phyloP scores from a whole-genome alignment of 2,113 vertebrate species.

The Diphyllodes magnificus region DNA sequence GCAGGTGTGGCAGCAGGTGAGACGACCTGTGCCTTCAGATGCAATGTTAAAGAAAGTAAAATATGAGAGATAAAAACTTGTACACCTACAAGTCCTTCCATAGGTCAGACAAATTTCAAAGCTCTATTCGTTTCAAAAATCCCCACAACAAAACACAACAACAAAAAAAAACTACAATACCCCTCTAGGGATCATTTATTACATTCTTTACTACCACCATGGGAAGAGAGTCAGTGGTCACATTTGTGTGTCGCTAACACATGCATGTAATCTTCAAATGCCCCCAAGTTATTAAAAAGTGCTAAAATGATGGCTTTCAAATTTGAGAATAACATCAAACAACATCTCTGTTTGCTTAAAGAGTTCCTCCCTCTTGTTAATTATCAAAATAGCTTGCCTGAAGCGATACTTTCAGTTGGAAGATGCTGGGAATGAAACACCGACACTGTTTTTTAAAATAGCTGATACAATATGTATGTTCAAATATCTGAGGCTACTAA shows the following conservation, averaged over 20 bases:
- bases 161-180: neutral
- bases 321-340: neutral
- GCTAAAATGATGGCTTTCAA: neutral
- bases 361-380: neutral
- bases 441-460: neutral
- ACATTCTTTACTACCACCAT: neutral
- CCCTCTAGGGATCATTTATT: neutral
- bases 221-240: neutral
- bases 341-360: neutral
- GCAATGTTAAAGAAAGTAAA: neutral
- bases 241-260: neutral
- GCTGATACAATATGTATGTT: neutral
- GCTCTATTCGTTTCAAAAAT: neutral
- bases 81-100: neutral
- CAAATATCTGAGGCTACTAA: neutral
- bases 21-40: neutral
- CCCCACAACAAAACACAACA: neutral
- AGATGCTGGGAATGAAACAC: neutral
- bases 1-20: neutral
- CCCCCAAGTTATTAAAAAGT: neutral
- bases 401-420: neutral
- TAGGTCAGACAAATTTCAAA: neutral
- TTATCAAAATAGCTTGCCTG: constrained; percentile 1
- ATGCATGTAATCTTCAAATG: neutral
- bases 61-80: neutral